Conservation (phyloP, 2,888 invertebrate species). For the Cantharis lateralis region DNA sequence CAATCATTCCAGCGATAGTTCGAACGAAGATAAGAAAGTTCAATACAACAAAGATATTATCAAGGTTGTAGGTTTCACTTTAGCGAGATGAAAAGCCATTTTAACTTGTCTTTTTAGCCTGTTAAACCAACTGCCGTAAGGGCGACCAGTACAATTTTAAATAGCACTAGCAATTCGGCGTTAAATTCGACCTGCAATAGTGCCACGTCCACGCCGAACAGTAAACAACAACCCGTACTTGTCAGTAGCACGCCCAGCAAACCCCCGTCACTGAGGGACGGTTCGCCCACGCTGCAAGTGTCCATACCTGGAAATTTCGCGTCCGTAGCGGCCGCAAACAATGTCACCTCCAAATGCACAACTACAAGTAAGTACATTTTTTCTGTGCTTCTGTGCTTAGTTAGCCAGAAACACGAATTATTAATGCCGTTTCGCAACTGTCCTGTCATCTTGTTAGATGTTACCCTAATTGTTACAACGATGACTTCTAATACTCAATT, state of each 20-base stretch:
- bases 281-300: slow-evolving; percentile 57
- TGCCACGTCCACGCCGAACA: slow-evolving; percentile 51
- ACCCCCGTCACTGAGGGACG: slow-evolving; percentile 49
- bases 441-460: no score
- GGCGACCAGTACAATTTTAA: slow-evolving; percentile 60
- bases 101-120: slow-evolving; percentile 63
- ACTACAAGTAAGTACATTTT: slow-evolving; percentile 53
- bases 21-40: slow-evolving; percentile 72
- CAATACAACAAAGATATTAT: slow-evolving; percentile 59
- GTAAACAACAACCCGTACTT: slow-evolving; percentile 45
- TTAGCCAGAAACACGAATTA: no score
- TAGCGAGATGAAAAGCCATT: neutral
- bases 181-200: slow-evolving; percentile 56
- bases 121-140: slow-evolving; percentile 86
- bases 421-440: no score
- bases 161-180: slow-evolving; percentile 59
- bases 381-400: no score
- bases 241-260: slow-evolving; percentile 54
- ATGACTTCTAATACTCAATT: no score
- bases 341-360: slow-evolving; percentile 39
- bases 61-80: slow-evolving; percentile 54
- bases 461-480: no score
- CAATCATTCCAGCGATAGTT: slow-evolving; percentile 81
- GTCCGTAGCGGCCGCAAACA: slow-evolving; percentile 65
- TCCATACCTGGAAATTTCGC: slow-evolving; percentile 63